Base-by-base conservation (phyloP, 2,888 invertebrate genomes). In the Diplolepis rosae region DNA sequence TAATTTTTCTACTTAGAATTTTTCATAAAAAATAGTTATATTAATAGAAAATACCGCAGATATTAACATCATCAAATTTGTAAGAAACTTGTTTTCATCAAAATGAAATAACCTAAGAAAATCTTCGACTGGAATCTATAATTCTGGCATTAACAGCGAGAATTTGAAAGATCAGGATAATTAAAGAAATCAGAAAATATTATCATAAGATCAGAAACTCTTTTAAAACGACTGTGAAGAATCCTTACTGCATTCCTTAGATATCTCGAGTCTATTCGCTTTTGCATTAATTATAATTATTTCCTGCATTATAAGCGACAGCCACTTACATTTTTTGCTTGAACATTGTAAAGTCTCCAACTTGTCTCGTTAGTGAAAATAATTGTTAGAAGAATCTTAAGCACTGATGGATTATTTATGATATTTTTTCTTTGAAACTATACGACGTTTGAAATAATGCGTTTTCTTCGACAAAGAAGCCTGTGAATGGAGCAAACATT, bases 401-500 rank as follows among this genome's bases (percentile, higher is more conserved):
- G 6, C n/a, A 18, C 61, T 2, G 35, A 39, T 61, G 61, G 61
- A 39, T 61, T 39, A 61, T 61, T 61, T n/a, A 39, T 39, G 39
- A 61, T 9, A 39, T 24, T 32, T 61, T 61, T 35, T 61, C 39
- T 39, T 39, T 24, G 61, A 6, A 39, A 39, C 39, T 39, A 61
- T 39, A 24, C n/a, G n/a, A 39, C 61, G 61, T 39, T 56, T 61
- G 35, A n/a, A n/a, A n/a, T 61, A 28, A 52, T n/a, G 52, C 28
- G n/a, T 52, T 52, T 52, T 61, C 61, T 39, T 61, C 39, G 24
- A 18, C 61, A 24, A 35, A 39, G 39, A 61, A 27, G 61, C 22
- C 24, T 61, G 13, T 61, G 39, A 61, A 61, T 61, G 61, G 39
- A 24, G 79, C 77, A 81, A 77, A 66, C 73, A 66, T 66, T 39